Evolutionary conservation across 2,797 vertebrate genomes (phyloP), one percentile per base, ranked within the genome.

Genomic region (Onychomys torridus): DNA sequence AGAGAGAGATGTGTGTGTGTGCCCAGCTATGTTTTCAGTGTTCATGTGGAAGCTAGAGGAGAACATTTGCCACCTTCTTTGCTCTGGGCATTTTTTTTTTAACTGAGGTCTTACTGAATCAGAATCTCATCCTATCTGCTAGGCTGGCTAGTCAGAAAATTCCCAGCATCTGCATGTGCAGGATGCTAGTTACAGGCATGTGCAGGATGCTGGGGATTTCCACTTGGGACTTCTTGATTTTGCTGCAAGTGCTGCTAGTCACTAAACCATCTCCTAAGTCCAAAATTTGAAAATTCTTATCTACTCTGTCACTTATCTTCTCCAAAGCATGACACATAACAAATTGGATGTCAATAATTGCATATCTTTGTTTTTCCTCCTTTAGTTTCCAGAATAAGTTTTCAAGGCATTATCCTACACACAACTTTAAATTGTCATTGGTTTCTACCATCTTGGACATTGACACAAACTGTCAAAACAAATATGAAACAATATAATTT

Each of bases 401-500:
- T 93, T 78, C 43, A 96, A 65, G 23, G 83, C 40, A 82, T 73
- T 82, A 86, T 43, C 46, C 19, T 55, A 89, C 10, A 23, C 10
- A 59, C 46, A 63, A 40, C 10, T 83, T 88, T 75, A 93, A 93
- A 91, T 77, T 89, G 7, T 0, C 82, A 69, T 71, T 93, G 34
- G 12, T 91, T 91, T 49, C 73, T 89, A 71, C 16, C 13, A 90
- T 91, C 19, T 29, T 95, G 34, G 55, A 88, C 13, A 94, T 40
- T 91, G 19, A 77, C 67, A 63, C 25, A 25, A 79, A 40, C 57
- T 92, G n/a, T 32, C 43, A 61, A 25, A 93, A 92, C 2, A 90
- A 96, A 90, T 59, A 65, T 12, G 78, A 29, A 87, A 5, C 59
- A 79, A 91, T 96, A 21, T 89, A 89, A 94, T 77, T 69, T 23